Conservation (phyloP, 2,888 invertebrate species). For the Xestia ashworthii region DNA sequence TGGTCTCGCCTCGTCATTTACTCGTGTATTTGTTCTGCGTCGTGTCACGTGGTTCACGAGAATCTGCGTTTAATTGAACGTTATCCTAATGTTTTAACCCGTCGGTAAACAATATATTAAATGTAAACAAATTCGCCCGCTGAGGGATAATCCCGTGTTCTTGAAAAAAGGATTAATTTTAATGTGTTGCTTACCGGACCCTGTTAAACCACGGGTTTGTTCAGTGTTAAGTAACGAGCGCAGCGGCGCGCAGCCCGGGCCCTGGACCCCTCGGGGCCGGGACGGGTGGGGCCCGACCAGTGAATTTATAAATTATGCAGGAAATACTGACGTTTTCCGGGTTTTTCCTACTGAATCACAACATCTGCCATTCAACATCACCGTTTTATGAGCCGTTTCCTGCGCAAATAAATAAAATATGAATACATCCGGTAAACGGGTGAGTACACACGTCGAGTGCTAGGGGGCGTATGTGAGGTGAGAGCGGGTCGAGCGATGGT, state of each 20-base stretch:
- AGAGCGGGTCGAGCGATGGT: background rate
- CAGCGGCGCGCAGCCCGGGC: background rate
- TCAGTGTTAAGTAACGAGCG: constrained; percentile 24
- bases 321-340: constrained; percentile 17
- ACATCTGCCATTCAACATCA: constrained; percentile 42
- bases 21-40: background rate
- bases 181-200: constrained; percentile 20
- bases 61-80: constrained; percentile 24
- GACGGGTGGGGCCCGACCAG: background rate
- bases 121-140: constrained; percentile 17
- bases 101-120: constrained; percentile 9
- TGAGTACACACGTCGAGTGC: background rate
- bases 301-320: constrained; percentile 33
- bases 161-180: constrained; percentile 25
- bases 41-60: background rate
- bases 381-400: constrained; percentile 35
- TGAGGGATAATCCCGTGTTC: constrained; percentile 7
- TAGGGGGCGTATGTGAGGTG: background rate
- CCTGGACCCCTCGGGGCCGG: too few relatives aligned
- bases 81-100: background rate
- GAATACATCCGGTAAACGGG: constrained; percentile 25
- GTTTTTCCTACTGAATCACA: constrained; percentile 26
- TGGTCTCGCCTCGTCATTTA: background rate
- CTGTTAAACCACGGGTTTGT: constrained; percentile 18
- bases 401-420: constrained; percentile 42